Evolutionary conservation across 2,113 vertebrate genomes (phyloP).

Genomic region (Recurvirostra avosetta): DNA sequence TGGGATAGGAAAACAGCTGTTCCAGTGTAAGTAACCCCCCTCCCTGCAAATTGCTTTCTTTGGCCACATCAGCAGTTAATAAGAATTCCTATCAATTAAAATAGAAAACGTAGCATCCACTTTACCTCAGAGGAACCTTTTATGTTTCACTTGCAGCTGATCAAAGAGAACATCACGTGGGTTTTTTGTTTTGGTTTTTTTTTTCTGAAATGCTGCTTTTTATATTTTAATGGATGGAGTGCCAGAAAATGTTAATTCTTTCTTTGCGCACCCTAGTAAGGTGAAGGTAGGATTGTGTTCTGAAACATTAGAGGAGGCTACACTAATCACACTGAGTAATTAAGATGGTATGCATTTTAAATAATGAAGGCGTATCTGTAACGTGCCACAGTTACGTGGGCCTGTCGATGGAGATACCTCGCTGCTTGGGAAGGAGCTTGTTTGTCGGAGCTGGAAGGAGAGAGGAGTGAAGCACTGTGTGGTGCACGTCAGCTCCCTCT

Average conservation of each 20-base stretch:
- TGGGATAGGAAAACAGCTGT: conserved; percentile 22
- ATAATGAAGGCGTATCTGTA: neutral
- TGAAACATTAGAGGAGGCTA: neutral
- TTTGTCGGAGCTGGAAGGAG: neutral
- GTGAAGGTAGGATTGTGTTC: neutral
- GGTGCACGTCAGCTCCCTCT: neutral
- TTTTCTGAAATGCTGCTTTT: neutral
- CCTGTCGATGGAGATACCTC: fast-evolving
- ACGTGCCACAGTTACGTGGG: fast-evolving
- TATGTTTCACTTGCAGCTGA: neutral
- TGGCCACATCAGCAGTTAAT: neutral
- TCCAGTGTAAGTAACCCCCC: neutral
- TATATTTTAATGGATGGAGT: neutral
- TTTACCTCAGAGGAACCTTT: neutral
- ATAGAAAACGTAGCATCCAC: neutral
- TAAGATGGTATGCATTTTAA: neutral
- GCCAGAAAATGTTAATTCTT: neutral
- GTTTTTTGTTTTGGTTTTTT: neutral
- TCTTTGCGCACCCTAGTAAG: neutral
- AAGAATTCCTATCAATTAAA: neutral
- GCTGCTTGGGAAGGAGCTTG: fast-evolving
- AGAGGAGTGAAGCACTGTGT: fast-evolving
- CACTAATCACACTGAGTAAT: fast-evolving
- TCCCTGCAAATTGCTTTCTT: neutral
- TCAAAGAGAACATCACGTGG: neutral